These are phyloP conservation scores for Chamaea fasciata DNA, from an alignment of 2,113 vertebrate species.

Conservation along the genomic window DNA sequence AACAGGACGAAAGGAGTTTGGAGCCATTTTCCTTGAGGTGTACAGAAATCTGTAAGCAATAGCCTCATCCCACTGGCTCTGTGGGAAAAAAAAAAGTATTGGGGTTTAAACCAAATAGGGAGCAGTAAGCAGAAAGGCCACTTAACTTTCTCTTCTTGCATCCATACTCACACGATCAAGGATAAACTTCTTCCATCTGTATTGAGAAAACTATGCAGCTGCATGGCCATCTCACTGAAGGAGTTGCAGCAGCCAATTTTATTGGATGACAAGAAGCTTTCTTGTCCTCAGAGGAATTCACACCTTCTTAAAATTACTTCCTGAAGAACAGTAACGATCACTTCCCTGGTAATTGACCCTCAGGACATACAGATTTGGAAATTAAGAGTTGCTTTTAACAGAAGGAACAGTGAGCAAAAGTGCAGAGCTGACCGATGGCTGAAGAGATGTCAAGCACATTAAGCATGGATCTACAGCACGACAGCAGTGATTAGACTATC, in stretches of 20 bases:
- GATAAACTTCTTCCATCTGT: not conserved
- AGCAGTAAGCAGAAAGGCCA: not conserved
- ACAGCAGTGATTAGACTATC: not conserved
- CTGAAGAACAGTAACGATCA: not conserved
- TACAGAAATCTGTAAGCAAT: not conserved
- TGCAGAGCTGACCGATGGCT: not conserved
- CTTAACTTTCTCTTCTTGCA: not conserved
- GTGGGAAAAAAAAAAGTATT: not conserved
- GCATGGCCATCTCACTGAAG: not conserved
- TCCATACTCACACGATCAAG: accelerated
- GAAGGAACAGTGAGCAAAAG: not conserved
- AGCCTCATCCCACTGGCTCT: not conserved
- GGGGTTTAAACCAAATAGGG: not conserved
- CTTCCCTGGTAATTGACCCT: not conserved
- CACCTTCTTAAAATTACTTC: not conserved
- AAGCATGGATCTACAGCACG: not conserved
- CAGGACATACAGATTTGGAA: conserved; percentile 1
- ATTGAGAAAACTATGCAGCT: not conserved
- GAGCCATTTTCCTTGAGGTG: not conserved
- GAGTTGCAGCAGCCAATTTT: not conserved
- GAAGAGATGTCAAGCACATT: not conserved
- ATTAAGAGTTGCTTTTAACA: not conserved
- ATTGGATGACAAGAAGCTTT: not conserved
- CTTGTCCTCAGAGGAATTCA: not conserved
- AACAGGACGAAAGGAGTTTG: not conserved